These are phyloP conservation scores for Ibidorhyncha struthersii DNA, from an alignment of 2,113 vertebrate species.

Conservation along the genomic window DNA sequence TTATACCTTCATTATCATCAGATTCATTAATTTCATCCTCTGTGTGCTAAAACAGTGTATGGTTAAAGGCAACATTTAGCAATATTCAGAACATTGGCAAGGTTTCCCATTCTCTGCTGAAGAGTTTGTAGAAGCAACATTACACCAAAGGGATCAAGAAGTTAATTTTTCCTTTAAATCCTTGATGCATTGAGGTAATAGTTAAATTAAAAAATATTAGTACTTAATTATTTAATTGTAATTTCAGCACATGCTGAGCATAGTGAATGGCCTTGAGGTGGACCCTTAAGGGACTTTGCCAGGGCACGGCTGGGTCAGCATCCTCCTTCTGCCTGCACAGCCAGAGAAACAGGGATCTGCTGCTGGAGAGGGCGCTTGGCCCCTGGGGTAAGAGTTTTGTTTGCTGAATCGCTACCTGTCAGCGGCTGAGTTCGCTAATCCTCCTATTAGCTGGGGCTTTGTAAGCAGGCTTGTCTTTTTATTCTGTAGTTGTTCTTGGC, in stretches of 20 bases:
- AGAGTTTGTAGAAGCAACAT: not conserved
- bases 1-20: constrained; percentile 53
- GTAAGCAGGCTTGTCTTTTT: not conserved
- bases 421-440: not conserved
- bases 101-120: not conserved
- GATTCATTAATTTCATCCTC: constrained; percentile 54
- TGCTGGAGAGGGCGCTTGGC: accelerated
- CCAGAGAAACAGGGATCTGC: not conserved
- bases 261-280: not conserved
- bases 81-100: not conserved
- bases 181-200: not conserved
- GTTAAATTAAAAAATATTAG: not conserved
- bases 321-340: not conserved
- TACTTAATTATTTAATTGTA: not conserved
- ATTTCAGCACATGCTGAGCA: not conserved
- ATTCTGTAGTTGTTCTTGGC: not conserved
- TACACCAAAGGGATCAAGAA: not conserved
- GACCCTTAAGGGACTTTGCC: not conserved
- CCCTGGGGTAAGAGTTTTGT: not conserved
- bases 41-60: not conserved
- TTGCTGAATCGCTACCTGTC: not conserved
- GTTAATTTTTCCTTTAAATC: not conserved
- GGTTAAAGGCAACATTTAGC: not conserved
- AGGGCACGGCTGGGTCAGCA: not conserved
- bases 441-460: not conserved